Conservation (phyloP, 2,888 invertebrate species). For the Urechis unicinctus region DNA sequence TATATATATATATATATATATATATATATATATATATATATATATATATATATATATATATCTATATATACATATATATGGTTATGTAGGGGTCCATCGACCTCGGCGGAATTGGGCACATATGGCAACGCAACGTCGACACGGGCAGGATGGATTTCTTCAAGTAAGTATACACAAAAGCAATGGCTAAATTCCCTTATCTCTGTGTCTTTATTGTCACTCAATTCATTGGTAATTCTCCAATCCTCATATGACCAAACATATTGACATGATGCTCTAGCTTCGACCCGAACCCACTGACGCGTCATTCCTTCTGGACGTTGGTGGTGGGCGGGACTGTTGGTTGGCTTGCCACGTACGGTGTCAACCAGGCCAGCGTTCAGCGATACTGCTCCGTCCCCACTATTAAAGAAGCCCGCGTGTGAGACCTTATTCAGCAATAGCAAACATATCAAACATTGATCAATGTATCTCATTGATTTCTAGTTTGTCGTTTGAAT, state of each 20-base stretch:
- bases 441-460: neutral
- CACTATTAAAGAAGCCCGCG: constrained; percentile 24
- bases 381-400: constrained; percentile 35
- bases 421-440: constrained; percentile 19
- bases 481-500: neutral
- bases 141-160: constrained; percentile 14
- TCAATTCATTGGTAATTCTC: too few species aligned
- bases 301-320: constrained; percentile 36
- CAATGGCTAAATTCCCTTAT: too few species aligned
- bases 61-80: too few species aligned
- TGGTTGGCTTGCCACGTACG: constrained; percentile 33
- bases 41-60: too few species aligned
- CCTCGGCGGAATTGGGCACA: constrained; percentile 23
- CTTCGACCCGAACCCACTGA: constrained; percentile 32
- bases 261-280: constrained; percentile 15
- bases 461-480: neutral
- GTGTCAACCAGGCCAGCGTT: constrained; percentile 36
- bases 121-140: constrained; percentile 17
- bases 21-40: too few species aligned
- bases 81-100: constrained; percentile 25
- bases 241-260: neutral
- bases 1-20: too few species aligned
- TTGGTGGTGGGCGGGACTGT: constrained; percentile 29
- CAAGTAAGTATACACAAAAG: constrained; percentile 4
- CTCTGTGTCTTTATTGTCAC: too few species aligned